Base-by-base conservation (phyloP, 2,888 invertebrate genomes). In the Stenotaenia linearis region DNA sequence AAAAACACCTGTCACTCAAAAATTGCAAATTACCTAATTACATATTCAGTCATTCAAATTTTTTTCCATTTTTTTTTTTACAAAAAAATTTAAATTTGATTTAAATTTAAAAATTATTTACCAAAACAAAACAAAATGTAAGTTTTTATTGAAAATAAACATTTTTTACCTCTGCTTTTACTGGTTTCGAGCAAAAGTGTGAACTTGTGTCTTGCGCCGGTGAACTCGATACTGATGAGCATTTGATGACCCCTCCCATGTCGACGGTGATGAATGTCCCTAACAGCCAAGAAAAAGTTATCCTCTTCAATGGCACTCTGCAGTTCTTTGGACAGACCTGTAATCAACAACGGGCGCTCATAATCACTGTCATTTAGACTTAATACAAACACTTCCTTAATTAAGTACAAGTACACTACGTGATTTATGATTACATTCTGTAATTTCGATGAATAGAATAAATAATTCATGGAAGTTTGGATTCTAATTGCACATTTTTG, bases 181-280 rank as follows among this genome's bases (percentile, higher is more conserved):
- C 86, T 86, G 81, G 90, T 85, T 83, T 91, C 90, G 37, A 90
- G 85, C 83, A 89, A 86, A 32, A 91, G 83, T 10, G 88, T 85
- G 82, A 90, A 88, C 83, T 89, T 89, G 80, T 89, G 88, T 79
- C 88, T 87, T 0, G 88, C 86, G 77, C 87, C 87, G 12, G 88
- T 87, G 84, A 90, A 90, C 81, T 89, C 89, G 1, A 90, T 86
- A 1, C 88, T 87, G 80, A 90, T 86, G 2, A 91, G 84, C 0
- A 89, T 89, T 84, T 90, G 90, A 50, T 86, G 85, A 10, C 86
- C 85, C 77, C 85, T 85, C 2, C 86, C 85, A 78, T 88, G 85
- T 83, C 87, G 88, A 81, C 87, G 87, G 1, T 88, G 87, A 82
- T 88, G 89, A 80, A 89, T 86, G 82, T 90, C 89, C 81, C 87